A percentile compares a stretch with the other conserved stretches of the same genome.
phyloP scores from a whole-genome alignment of 2,797 vertebrate species.

The Malacoctenus gilli region DNA sequence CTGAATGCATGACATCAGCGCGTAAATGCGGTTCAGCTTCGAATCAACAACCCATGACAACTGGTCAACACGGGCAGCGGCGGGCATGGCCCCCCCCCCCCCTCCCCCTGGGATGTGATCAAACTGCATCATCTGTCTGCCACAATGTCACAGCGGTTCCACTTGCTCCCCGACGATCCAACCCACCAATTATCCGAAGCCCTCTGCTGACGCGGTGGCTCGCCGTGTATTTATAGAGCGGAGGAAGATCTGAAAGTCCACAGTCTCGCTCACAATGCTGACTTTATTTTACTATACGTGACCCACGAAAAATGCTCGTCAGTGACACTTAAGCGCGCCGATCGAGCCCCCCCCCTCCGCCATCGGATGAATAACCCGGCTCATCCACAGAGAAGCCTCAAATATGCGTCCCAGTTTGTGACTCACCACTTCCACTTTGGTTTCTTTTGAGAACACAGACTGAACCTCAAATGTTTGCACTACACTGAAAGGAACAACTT shows the following conservation, averaged over 20 bases:
- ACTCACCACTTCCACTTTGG: conserved; percentile 34
- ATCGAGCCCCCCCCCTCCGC: too few species aligned
- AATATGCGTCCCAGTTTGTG: conserved; percentile 27
- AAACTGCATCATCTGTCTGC: conserved; percentile 40
- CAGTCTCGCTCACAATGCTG: background rate
- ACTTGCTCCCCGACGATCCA: conserved; percentile 38
- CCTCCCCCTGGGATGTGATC: conserved; percentile 48
- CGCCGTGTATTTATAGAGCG: conserved; percentile 24
- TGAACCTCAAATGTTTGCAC: conserved; percentile 1
- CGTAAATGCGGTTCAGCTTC: conserved; percentile 61
- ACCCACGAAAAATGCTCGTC: conserved; percentile 5
- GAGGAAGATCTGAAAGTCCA: background rate
- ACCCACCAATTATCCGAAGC: conserved; percentile 45
- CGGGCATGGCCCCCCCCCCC: conserved; percentile 35
- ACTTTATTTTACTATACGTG: conserved; percentile 19
- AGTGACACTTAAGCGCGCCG: conserved; percentile 1
- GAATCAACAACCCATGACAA: conserved; percentile 72
- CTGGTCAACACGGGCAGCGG: conserved; percentile 63
- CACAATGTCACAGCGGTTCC: conserved; percentile 31
- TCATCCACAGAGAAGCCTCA: conserved; percentile 43
- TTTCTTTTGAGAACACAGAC: conserved; percentile 7
- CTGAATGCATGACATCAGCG: conserved; percentile 71
- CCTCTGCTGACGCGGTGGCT: conserved; percentile 19
- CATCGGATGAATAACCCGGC: conserved; percentile 49
- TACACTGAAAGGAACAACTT: background rate